A percentile compares a stretch with the other conserved stretches of the same genome.
These are phyloP conservation scores for Ptychochromis oligacanthus DNA, from an alignment of 2,113 vertebrate genomes.

Conservation along the genomic window DNA sequence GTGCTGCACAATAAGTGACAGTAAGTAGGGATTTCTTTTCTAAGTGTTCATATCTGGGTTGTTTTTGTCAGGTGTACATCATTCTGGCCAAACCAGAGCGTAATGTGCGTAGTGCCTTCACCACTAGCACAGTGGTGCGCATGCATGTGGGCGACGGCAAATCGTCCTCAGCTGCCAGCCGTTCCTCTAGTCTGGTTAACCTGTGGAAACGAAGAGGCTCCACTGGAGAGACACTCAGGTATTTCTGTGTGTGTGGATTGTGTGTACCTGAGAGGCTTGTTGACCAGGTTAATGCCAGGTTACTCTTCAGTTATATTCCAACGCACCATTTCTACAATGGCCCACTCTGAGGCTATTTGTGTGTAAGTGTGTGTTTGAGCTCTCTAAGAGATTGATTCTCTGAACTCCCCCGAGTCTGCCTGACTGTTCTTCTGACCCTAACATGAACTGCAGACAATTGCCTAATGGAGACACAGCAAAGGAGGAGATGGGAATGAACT, in stretches of 20 bases:
- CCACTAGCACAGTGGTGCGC: slow-evolving; percentile 95
- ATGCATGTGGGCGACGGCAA: slow-evolving; percentile 98
- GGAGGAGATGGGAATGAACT: slow-evolving; percentile 8
- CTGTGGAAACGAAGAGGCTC: slow-evolving; percentile 96
- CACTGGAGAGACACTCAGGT: slow-evolving; percentile 97
- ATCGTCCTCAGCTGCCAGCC: slow-evolving; percentile 92
- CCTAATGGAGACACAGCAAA: slow-evolving; percentile 55
- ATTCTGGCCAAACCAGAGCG: slow-evolving; percentile 97
- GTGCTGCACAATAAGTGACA: background rate
- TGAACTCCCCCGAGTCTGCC: slow-evolving; percentile 42
- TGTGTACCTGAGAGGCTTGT: slow-evolving; percentile 22
- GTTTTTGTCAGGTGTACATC: slow-evolving; percentile 86
- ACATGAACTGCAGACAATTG: slow-evolving; percentile 65
- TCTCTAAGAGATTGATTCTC: slow-evolving; percentile 59
- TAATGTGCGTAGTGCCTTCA: slow-evolving; percentile 98
- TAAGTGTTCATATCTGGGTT: background rate
- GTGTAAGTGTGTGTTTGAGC: slow-evolving; percentile 38
- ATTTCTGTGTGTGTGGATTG: slow-evolving; percentile 16
- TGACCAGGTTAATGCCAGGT: slow-evolving; percentile 54
- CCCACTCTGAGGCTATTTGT: slow-evolving; percentile 41
- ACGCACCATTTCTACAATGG: slow-evolving; percentile 56
- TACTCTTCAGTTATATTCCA: slow-evolving; percentile 48
- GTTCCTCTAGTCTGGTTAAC: slow-evolving; percentile 95
- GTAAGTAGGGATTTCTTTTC: background rate
- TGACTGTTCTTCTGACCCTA: slow-evolving; percentile 65